Base-by-base conservation (phyloP, 30 jellyfish, hydroid and myxozoan species). In the Aurelia aurita complex sp. Pacific region DNA sequence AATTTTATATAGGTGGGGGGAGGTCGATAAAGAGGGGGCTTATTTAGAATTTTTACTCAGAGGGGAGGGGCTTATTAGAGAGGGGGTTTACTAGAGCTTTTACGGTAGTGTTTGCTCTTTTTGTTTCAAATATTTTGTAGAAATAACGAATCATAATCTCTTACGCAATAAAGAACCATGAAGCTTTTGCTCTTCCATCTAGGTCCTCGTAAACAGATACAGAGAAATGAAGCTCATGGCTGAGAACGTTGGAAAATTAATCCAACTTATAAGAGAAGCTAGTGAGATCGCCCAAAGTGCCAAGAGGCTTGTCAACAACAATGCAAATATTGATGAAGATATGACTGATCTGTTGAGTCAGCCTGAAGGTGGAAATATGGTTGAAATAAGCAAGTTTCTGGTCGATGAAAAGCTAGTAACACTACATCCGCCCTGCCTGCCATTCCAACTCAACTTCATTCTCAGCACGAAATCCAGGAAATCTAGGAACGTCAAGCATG, bases 141-240 rank as follows among this genome's bases (percentile, higher is more conserved):
- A 46, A 6, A 46, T 46, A 1, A 2, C 57, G 12, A 46, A 9
- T 46, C 2, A 46, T 46, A 8, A 4, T 46, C 2, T 46, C 5
- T 38, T 38, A 5, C 5, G 5, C 50, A 38, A 32, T 10, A 10
- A 5, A 32, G 2, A 46, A 3, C 5, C 51, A 18, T 14, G 4
- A 4, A 59, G 18, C 4, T 43, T 18, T 18, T n/a, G 0, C 18
- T 17, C 40, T 11, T 17, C 46, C 75, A 10, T 64, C 0, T 11
- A 79, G 88, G 51, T 51, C 19, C 65, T 79, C 40, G 17, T 79
- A 12, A 79, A 79, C 88, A 33, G 88, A 46, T 79, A 61, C 64
- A 63, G 79, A 19, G 69, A 79, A 33, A 62, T 10, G 35, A 79
- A 79, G 66, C 29, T 43, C 17, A 38, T 79, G 79, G 43, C 77